These are phyloP conservation scores for Elgaria multicarinata DNA, from an alignment of 2,113 vertebrate species.

Conservation along the genomic window DNA sequence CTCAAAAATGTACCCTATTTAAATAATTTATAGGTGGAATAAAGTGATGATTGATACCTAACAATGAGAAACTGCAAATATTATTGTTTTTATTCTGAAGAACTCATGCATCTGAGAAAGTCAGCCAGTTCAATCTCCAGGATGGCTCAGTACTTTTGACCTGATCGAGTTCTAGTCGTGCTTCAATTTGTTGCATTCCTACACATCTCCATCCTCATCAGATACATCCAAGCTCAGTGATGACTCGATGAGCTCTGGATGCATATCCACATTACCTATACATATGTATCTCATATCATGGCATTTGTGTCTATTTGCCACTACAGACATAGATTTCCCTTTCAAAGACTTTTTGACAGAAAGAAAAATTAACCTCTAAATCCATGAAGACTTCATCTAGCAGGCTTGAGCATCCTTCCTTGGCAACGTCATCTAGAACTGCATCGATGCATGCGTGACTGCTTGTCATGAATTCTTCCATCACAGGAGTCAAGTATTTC, in stretches of 20 bases:
- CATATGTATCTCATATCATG: neutral
- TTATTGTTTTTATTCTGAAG: neutral
- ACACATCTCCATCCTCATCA: neutral
- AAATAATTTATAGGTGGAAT: neutral
- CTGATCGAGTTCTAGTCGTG: neutral
- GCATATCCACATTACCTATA: neutral
- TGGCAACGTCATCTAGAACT: constrained; percentile 89
- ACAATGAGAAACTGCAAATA: neutral
- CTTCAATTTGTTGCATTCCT: neutral
- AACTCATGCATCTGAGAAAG: neutral
- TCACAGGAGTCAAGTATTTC: constrained; percentile 87
- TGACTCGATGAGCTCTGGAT: neutral
- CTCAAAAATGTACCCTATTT: neutral
- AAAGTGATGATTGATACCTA: neutral
- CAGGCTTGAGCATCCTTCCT: constrained; percentile 91
- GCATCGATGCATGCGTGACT: constrained; percentile 86
- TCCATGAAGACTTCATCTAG: constrained; percentile 97
- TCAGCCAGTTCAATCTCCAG: neutral
- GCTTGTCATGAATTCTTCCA: constrained; percentile 70
- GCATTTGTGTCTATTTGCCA: neutral
- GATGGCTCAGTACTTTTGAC: neutral
- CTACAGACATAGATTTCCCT: neutral
- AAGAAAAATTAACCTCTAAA: constrained; percentile 85
- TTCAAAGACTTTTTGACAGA: neutral
- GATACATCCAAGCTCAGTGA: neutral